Percentiles rank a stretch among this genome's conserved stretches.
Evolutionary conservation across 2,797 vertebrate species (phyloP).

Genomic region (Synanceia verrucosa): DNA sequence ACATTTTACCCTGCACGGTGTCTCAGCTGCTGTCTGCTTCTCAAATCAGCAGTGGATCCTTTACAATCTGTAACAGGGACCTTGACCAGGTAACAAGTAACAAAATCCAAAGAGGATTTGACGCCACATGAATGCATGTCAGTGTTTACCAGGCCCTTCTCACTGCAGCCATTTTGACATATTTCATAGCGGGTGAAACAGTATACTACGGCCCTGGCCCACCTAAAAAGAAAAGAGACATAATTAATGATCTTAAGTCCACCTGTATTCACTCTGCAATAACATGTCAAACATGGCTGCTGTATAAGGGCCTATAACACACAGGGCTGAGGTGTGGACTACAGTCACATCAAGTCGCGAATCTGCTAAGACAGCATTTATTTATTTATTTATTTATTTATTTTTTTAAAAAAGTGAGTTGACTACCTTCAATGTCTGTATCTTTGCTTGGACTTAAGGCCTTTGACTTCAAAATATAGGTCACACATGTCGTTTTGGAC

Average conservation of each 20-base stretch:
- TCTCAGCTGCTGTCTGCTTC: constrained; percentile 72
- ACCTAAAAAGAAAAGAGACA: background rate
- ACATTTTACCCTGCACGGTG: constrained; percentile 68
- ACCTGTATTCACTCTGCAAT: background rate
- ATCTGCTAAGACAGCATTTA: too few relatives aligned
- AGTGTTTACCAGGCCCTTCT: background rate
- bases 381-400: too few relatives aligned
- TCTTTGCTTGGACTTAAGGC: too few relatives aligned
- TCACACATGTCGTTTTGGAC: too few relatives aligned
- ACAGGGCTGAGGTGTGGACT: background rate
- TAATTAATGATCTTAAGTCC: background rate
- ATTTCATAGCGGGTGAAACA: background rate
- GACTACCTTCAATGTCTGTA: background rate
- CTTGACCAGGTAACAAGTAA: constrained; percentile 64
- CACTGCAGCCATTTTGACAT: background rate
- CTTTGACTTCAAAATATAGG: too few relatives aligned
- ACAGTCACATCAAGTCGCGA: background rate
- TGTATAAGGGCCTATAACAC: background rate
- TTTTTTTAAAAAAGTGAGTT: too few relatives aligned
- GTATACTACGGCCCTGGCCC: too few relatives aligned
- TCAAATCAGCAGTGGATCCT: constrained; percentile 6
- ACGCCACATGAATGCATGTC: background rate
- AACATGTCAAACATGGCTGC: background rate
- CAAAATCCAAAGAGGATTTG: background rate
- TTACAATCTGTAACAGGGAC: constrained; percentile 40